Percentiles rank a stretch among this genome's conserved stretches.
phyloP scores from a whole-genome alignment of 2,113 vertebrate species.

The Trematocara nigrifrons region DNA sequence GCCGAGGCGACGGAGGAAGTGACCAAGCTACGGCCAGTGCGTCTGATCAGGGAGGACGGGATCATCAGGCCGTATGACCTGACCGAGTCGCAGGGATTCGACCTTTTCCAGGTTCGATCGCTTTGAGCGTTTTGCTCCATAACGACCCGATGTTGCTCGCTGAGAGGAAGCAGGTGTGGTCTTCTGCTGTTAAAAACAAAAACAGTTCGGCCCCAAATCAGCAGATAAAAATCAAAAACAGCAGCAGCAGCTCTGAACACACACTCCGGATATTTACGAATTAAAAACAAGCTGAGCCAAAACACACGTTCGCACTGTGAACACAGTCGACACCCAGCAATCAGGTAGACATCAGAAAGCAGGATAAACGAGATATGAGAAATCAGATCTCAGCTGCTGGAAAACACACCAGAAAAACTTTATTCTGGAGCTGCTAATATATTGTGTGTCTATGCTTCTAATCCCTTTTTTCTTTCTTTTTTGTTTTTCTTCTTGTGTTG shows the following conservation, averaged over 20 bases:
- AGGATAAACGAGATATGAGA: neutral
- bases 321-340: neutral
- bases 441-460: neutral
- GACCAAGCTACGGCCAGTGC: slow-evolving; percentile 82
- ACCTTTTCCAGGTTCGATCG: slow-evolving; percentile 85
- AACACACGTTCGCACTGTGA: neutral
- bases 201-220: fast-evolving
- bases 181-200: fast-evolving
- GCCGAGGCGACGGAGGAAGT: slow-evolving; percentile 93
- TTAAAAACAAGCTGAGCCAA: neutral
- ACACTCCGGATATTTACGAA: neutral
- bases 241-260: neutral
- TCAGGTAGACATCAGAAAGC: neutral
- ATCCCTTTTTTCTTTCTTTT: neutral
- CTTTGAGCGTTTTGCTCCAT: neutral
- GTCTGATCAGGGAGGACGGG: slow-evolving; percentile 88
- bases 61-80: slow-evolving; percentile 87
- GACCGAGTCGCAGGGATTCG: slow-evolving; percentile 82
- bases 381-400: neutral
- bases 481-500: slow-evolving; percentile 52
- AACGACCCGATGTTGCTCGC: neutral
- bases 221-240: neutral
- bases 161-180: fast-evolving
- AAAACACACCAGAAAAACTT: neutral
- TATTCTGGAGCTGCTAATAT: neutral